phyloP scores from a whole-genome alignment of 2,888 invertebrate species.

The Athetis lepigone region DNA sequence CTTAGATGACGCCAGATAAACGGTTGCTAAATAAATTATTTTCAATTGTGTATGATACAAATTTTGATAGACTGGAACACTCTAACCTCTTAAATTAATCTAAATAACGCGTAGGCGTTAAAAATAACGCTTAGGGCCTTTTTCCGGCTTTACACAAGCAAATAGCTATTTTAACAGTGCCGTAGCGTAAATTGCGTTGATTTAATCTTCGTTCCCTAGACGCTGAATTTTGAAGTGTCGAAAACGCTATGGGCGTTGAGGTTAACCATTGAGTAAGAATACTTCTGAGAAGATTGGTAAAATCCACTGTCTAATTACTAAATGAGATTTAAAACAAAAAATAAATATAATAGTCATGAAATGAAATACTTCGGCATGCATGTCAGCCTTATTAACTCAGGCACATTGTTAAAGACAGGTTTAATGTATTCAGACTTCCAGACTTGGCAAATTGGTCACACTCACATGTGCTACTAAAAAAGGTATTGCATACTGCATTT shows the following conservation, averaged over 20 bases:
- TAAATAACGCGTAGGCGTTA: too few species aligned
- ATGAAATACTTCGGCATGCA: neutral
- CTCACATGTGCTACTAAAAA: conserved; percentile 35
- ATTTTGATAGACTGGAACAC: neutral
- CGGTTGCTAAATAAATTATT: conserved; percentile 28
- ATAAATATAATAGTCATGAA: neutral
- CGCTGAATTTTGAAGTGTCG: too few species aligned
- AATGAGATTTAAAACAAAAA: neutral
- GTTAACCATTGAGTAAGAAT: too few species aligned
- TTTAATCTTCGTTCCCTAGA: too few species aligned
- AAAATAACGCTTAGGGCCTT: too few species aligned
- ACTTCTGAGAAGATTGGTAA: neutral
- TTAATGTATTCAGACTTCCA: conserved; percentile 43
- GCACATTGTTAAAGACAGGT: conserved; percentile 29
- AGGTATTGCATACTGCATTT: conserved; percentile 43
- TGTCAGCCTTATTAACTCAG: conserved; percentile 15
- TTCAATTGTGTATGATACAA: conserved; percentile 15
- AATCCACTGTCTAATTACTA: neutral
- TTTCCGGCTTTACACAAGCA: too few species aligned
- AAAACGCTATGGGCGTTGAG: too few species aligned
- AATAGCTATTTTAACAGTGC: too few species aligned
- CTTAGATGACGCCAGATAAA: conserved; percentile 48
- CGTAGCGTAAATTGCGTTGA: too few species aligned
- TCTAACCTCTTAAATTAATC: neutral
- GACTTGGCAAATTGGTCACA: conserved; percentile 53